Evolutionary conservation across 2,113 vertebrate genomes (phyloP), one percentile per base, ranked within the genome.

Genomic region (Ardeotis arabs): DNA sequence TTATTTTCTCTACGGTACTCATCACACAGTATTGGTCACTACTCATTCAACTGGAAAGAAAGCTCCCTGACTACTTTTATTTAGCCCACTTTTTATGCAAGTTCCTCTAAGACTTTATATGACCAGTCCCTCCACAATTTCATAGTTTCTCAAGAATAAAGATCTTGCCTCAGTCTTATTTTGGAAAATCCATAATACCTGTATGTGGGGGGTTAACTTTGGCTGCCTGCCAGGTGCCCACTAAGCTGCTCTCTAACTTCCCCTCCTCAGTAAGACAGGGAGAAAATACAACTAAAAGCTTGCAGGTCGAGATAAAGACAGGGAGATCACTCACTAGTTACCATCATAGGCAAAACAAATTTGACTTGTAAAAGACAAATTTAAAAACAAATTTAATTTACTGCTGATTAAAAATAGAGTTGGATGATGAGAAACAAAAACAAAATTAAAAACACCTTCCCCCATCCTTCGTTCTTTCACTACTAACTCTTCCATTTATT

Each of bases 231-330:
- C 53, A 60, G 3, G 14, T n/a, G 29, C 49, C 35, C 69, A 75
- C 8, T 41, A 70, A 63, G 25, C 14, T 3, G 1, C 23, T 39
- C 22, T 49, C 41, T 41, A 55, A 37, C 19, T 25, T 63, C 21
- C 5, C 16, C 16, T 55, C 12, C 24, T 82, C 41, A 59, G 23
- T 18, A 37, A 18, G 24, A 58, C 8, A 7, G 17, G 28, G 21
- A 70, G 33, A 53, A 87, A 50, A 45, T 39, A 88, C 4, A 59
- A 55, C 16, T 1, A 66, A 66, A 88, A 77, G 29, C 12, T 47
- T 3, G 0, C 2, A 1, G 17, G 9, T 39, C 2, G 0, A 66
- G 19, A 25, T 12, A 70, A 69, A 24, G 37, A 39, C 11, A 23
- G 29, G 20, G 29, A 83, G 12, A 39, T 23, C 50, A 29, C 22